Conservation (phyloP, 2,113 vertebrate species). For the Pseudopodoces humilis region DNA sequence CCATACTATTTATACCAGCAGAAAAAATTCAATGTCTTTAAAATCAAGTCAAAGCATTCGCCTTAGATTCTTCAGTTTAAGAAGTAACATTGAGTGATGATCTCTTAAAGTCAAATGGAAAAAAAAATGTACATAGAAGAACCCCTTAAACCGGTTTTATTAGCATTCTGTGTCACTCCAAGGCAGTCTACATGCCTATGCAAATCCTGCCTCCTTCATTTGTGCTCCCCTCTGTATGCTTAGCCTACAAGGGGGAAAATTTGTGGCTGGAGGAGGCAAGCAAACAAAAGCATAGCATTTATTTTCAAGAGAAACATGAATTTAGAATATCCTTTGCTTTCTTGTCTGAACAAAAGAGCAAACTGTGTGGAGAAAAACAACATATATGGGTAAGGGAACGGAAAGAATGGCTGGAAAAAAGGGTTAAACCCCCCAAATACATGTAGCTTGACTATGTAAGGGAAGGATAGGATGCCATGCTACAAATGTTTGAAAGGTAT, state of each 20-base stretch:
- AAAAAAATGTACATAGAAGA: slow-evolving; percentile 61
- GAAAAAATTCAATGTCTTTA: slow-evolving; percentile 78
- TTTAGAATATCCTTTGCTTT: neutral
- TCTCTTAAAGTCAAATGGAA: slow-evolving; percentile 65
- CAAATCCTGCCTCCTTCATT: slow-evolving; percentile 40
- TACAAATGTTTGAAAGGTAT: slow-evolving; percentile 30
- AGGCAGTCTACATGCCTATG: neutral
- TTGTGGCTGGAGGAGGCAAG: neutral
- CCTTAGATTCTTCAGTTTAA: slow-evolving; percentile 69
- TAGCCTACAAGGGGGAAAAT: neutral
- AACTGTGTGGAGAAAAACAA: neutral
- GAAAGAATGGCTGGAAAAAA: neutral
- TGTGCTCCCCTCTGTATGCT: neutral
- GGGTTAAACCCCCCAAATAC: neutral
- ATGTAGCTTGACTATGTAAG: neutral
- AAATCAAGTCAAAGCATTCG: slow-evolving; percentile 77
- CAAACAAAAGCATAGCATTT: neutral
- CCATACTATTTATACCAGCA: slow-evolving; percentile 84
- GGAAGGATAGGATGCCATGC: neutral
- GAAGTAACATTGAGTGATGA: slow-evolving; percentile 71
- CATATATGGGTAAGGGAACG: neutral
- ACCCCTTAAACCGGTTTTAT: slow-evolving; percentile 16
- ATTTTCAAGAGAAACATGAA: neutral
- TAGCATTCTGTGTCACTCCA: slow-evolving; percentile 14
- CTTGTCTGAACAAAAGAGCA: neutral